Percentiles rank a stretch among this genome's conserved stretches.
phyloP scores from a whole-genome alignment of 2,888 invertebrate genomes.

The Apamea epomidion region DNA sequence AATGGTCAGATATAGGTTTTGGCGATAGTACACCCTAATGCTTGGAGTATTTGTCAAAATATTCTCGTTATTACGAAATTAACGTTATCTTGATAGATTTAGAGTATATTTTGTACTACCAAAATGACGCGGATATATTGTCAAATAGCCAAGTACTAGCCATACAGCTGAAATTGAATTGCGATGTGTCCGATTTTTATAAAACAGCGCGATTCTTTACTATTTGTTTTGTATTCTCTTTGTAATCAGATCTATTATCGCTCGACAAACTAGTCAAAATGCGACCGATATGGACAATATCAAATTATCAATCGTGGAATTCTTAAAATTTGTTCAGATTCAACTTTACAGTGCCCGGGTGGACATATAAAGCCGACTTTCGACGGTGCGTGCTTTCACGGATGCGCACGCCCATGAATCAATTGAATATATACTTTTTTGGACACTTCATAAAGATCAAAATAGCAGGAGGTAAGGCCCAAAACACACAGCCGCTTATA shows the following conservation, averaged over 20 bases:
- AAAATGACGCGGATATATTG: background rate
- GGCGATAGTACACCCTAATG: no score
- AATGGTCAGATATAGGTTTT: no score
- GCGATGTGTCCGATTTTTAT: background rate
- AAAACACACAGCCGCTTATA: background rate
- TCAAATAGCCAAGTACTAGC: background rate
- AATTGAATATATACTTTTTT: background rate
- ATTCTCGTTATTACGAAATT: background rate
- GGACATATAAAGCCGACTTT: background rate
- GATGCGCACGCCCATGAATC: no score
- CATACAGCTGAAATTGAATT: background rate
- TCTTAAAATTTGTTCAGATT: background rate
- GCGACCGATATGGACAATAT: conserved; percentile 8
- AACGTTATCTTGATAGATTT: background rate
- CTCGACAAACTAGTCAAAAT: conserved; percentile 31
- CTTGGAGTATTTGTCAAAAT: background rate
- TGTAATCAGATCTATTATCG: conserved; percentile 18
- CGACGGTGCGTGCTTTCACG: background rate
- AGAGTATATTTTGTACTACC: background rate
- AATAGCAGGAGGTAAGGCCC: no score
- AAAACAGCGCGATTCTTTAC: background rate
- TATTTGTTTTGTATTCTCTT: conserved; percentile 8
- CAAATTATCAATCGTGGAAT: conserved; percentile 11
- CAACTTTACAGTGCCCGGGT: no score
- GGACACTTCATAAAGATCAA: background rate